Percentiles rank a stretch among this genome's conserved stretches.
Evolutionary conservation across 37 sponge, comb jelly and placozoan genomes (phyloP).

Genomic region (Halisarca cf. caerulea): DNA sequence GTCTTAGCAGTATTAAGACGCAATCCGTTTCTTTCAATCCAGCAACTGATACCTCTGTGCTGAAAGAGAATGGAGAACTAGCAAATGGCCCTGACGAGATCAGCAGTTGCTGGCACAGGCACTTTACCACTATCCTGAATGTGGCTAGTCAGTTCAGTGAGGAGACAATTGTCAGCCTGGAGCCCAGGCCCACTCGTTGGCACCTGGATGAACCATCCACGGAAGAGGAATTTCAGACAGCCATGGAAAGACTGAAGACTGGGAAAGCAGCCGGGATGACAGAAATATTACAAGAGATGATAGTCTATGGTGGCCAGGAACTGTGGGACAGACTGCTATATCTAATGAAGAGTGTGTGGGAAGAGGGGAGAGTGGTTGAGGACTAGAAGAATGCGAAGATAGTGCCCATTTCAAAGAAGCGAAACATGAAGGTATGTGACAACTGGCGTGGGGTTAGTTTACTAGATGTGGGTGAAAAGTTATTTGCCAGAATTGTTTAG

Average conservation of each 20-base stretch:
- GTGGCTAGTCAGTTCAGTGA: background rate
- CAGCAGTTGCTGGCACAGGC: background rate
- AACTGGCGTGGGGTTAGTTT: no score
- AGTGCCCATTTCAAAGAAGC: slow-evolving; percentile 7
- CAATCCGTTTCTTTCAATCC: no score
- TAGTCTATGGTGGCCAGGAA: slow-evolving; percentile 7
- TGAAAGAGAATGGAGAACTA: background rate
- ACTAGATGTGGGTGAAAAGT: background rate
- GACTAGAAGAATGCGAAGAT: slow-evolving; percentile 24
- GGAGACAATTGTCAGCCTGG: background rate
- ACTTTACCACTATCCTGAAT: slow-evolving; percentile 8
- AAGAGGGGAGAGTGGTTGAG: slow-evolving; percentile 16
- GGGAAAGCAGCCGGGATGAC: slow-evolving; percentile 32
- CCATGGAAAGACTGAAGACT: slow-evolving; percentile 12
- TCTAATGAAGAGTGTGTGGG: slow-evolving; percentile 8
- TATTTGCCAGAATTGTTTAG: background rate
- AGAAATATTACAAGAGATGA: slow-evolving; percentile 19
- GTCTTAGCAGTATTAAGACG: no score
- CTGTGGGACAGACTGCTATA: slow-evolving; percentile 8
- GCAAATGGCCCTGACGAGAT: slow-evolving; percentile 3
- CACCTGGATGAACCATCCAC: slow-evolving; percentile 33
- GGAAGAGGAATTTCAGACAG: slow-evolving; percentile 2
- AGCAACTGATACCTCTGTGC: no score
- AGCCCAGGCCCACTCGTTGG: background rate
- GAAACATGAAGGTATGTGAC: slow-evolving; percentile 2